A percentile compares a stretch with the other conserved stretches of the same genome.
Conservation (phyloP, 2,113 vertebrate genomes). For the Calyptommatus sinebrachiatus region DNA sequence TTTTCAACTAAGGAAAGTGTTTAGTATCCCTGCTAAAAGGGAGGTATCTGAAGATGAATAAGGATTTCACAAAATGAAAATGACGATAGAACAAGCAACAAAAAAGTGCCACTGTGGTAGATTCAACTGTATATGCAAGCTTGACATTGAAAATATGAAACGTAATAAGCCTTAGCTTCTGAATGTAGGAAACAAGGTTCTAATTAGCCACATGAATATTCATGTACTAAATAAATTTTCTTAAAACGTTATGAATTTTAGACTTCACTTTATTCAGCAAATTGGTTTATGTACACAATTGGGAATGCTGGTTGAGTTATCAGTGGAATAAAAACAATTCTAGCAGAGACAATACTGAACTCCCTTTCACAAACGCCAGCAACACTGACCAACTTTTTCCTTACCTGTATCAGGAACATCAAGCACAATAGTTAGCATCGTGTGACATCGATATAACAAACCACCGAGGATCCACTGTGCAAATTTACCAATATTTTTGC, state of each 20-base stretch:
- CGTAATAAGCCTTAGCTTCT: conserved; percentile 43
- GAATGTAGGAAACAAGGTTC: conserved; percentile 63
- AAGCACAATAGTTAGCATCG: conserved; percentile 75
- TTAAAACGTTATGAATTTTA: conserved; percentile 81
- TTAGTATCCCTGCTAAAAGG: background rate
- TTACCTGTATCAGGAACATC: conserved; percentile 83
- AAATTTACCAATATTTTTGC: conserved; percentile 68
- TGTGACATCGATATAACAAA: conserved; percentile 74
- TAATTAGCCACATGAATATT: conserved; percentile 64
- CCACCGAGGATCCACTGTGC: conserved; percentile 74
- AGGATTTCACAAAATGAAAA: conserved; percentile 59
- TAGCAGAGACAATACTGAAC: conserved; percentile 78
- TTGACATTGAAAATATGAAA: conserved; percentile 54
- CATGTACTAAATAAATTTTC: conserved; percentile 76
- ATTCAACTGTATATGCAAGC: conserved; percentile 52
- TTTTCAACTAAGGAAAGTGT: background rate
- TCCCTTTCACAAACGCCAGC: conserved; percentile 57
- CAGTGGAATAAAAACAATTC: conserved; percentile 77
- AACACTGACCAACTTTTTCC: conserved; percentile 73
- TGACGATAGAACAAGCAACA: conserved; percentile 64
- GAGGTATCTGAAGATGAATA: conserved; percentile 49
- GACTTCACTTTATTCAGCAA: conserved; percentile 85
- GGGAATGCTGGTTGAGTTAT: conserved; percentile 78
- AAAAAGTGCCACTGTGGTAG: conserved; percentile 59
- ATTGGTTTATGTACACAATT: conserved; percentile 82